Base-by-base conservation (phyloP, 2,797 vertebrate genomes). In the Eospalax fontanierii region DNA sequence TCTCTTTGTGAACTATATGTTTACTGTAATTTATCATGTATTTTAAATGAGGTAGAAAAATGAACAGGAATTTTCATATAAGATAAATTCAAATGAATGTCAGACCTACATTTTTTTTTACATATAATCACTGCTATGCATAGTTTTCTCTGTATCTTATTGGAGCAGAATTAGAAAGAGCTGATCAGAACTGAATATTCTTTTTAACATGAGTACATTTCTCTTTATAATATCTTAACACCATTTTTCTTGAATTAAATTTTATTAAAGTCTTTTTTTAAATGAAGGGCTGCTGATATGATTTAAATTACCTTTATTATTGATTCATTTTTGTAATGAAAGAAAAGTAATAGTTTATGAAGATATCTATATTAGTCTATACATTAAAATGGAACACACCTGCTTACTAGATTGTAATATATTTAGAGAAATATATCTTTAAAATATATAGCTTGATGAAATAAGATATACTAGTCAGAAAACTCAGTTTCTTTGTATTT, bases 251-350 rank as follows among this genome's bases (percentile, higher is more conserved):
- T 90, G 46, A 15, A 57, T 86, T 35, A 68, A 92, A 68, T 83
- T 80, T 38, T 86, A 84, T 57, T 84, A 66, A 68, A 43, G 43
- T 1, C 24, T 16, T 76, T 93, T 86, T 75, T 75, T 46, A 70
- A 66, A 68, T 87, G 54, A 88, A 87, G 6, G 2, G 2, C 68
- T 82, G 35, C 11, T 70, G 74, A 79, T 89, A 90, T 91, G 16
- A 76, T 85, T 89, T 96, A 87, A 90, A 92, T 81, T 85, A 66
- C 59, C 22, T 74, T 90, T 43, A 63, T 87, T 93, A 94, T 80
- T 93, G 73, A 92, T 89, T 93, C 11, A 89, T 80, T 85, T 92
- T 21, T 78, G 3, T 91, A 90, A 88, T 65, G 9, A 54, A 54
- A 14, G 7, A 75, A 92, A 87, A 91, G 12, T n/a, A 63, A 71